Evolutionary conservation across 2,113 vertebrate genomes (phyloP).

Genomic region (Rhombomys opimus): DNA sequence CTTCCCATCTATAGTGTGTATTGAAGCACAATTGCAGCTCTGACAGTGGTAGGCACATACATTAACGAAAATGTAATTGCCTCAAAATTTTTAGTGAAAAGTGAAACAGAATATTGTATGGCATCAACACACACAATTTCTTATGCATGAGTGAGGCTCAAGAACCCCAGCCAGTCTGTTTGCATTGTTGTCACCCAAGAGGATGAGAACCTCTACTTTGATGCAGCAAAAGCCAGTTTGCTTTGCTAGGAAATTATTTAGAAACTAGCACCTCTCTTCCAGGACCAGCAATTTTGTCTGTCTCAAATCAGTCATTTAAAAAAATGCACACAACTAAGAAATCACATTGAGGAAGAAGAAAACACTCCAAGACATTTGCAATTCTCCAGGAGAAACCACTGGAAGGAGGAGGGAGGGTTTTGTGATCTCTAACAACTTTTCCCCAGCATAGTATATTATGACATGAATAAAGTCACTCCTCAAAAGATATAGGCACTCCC

Average conservation of each 20-base stretch:
- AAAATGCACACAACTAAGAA: background rate
- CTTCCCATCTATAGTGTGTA: background rate
- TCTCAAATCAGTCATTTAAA: background rate
- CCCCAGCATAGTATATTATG: background rate
- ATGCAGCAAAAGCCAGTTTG: background rate
- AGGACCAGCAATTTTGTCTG: background rate
- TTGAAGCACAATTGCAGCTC: background rate
- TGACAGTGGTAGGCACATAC: background rate
- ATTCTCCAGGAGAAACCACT: background rate
- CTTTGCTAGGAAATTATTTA: background rate
- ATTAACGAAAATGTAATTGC: background rate
- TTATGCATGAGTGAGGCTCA: background rate
- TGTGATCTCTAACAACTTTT: background rate
- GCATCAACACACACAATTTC: background rate
- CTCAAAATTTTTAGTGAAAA: background rate
- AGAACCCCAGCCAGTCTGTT: background rate
- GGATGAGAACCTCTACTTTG: background rate
- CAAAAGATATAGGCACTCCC: background rate
- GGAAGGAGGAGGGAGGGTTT: background rate
- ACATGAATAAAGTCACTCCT: background rate
- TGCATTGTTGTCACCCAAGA: background rate
- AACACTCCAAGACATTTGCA: background rate
- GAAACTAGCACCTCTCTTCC: background rate
- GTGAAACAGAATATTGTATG: background rate
- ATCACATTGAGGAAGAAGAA: background rate